A percentile compares a stretch with the other conserved stretches of the same genome.
Evolutionary conservation across 2,797 vertebrate genomes (phyloP).

Genomic region (Typhlichthys eigenmanni): DNA sequence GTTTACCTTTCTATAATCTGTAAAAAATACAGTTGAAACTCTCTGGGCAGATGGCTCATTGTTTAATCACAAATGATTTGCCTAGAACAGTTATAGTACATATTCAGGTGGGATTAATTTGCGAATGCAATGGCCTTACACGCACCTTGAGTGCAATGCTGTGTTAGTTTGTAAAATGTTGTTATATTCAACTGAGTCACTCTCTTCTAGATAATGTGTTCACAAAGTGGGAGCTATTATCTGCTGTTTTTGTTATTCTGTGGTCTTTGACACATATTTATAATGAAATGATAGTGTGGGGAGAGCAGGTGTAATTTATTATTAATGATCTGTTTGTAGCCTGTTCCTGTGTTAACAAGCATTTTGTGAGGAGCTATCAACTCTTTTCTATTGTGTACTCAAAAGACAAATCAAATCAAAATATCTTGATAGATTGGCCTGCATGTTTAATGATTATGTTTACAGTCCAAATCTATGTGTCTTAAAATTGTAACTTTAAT

Average conservation of each 20-base stretch:
- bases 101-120: constrained; percentile 49
- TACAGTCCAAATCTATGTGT: too few species aligned
- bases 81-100: constrained; percentile 33
- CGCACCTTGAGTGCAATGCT: constrained; percentile 24
- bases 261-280: constrained; percentile 15
- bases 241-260: constrained; percentile 11
- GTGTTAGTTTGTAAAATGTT: constrained; percentile 37
- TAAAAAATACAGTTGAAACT: constrained; percentile 35
- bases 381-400: too few species aligned
- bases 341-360: not conserved
- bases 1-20: constrained; percentile 53
- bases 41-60: constrained; percentile 43
- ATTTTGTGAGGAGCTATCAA: too few species aligned
- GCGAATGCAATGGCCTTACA: constrained; percentile 35
- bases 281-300: constrained; percentile 4
- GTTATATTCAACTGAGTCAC: constrained; percentile 25
- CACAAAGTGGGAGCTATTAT: constrained; percentile 16
- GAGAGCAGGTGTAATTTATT: not conserved
- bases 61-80: constrained; percentile 55
- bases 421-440: too few species aligned
- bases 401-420: too few species aligned
- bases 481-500: too few species aligned
- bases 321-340: not conserved
- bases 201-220: constrained; percentile 15
- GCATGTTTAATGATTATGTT: too few species aligned